These are phyloP conservation scores for Acleris laterana DNA, from an alignment of 2,888 invertebrate species.

Conservation along the genomic window DNA sequence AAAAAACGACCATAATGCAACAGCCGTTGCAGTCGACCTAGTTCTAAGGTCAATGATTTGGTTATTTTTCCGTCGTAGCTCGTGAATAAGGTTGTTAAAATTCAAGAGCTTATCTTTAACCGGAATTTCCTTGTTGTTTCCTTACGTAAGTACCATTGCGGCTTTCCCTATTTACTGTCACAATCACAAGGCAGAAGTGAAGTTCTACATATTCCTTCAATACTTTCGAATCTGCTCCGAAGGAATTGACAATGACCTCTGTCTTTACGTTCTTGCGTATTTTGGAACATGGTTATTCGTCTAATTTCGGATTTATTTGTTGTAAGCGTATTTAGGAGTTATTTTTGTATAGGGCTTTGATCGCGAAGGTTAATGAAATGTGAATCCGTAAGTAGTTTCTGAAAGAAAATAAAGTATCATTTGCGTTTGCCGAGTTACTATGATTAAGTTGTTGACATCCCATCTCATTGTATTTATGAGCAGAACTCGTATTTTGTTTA, in stretches of 20 bases:
- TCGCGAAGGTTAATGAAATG: background rate
- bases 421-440: no score
- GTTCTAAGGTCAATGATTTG: no score
- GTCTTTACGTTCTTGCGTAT: background rate
- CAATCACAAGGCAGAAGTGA: no score
- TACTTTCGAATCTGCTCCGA: no score
- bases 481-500: no score
- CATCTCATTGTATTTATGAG: no score
- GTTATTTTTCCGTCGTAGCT: no score
- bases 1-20: no score
- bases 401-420: no score
- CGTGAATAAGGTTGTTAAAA: slow-evolving; percentile 8
- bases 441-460: no score
- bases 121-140: slow-evolving; percentile 8
- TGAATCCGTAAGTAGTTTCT: no score
- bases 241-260: background rate
- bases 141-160: background rate
- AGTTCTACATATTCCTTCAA: background rate
- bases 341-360: slow-evolving; percentile 11
- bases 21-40: no score
- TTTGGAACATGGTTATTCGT: background rate
- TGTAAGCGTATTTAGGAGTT: background rate
- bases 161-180: slow-evolving; percentile 3
- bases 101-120: slow-evolving; percentile 11
- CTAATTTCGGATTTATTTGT: background rate